phyloP scores from a whole-genome alignment of 2,797 vertebrate genomes.

The Chaetophractus vellerosus region DNA sequence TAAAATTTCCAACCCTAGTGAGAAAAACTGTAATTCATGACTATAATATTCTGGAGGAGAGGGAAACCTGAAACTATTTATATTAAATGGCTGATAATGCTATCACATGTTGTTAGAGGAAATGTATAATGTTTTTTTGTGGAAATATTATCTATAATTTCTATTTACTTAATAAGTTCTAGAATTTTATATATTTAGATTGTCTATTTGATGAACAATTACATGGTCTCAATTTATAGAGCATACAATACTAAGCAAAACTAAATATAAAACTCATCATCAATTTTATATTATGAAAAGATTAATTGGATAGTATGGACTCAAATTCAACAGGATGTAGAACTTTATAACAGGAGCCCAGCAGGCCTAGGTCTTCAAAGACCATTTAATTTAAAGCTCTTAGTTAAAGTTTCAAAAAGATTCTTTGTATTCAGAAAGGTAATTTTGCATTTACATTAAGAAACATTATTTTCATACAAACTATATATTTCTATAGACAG shows the following conservation, averaged over 20 bases:
- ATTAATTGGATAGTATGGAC: neutral
- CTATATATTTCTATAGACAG: neutral
- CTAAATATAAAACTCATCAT: neutral
- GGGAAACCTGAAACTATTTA: neutral
- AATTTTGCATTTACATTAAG: neutral
- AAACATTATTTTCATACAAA: neutral
- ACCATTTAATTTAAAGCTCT: neutral
- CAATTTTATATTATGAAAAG: neutral
- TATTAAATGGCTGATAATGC: neutral
- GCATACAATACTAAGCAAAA: neutral
- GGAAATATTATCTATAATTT: neutral
- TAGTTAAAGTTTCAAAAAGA: neutral
- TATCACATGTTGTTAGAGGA: neutral
- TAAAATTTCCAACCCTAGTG: neutral
- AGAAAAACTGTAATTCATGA: slow-evolving; percentile 9
- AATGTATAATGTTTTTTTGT: neutral
- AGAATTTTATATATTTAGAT: neutral
- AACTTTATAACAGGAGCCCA: neutral
- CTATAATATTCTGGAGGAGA: neutral
- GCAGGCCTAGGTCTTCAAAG: neutral
- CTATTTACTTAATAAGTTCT: neutral
- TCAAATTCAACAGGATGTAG: neutral
- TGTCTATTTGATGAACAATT: neutral
- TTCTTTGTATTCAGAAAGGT: neutral
- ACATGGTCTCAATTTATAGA: neutral